A percentile compares a stretch with the other conserved stretches of the same genome.
Conservation (phyloP, 2,113 vertebrate species). For the Sakesphorus luctuosus region DNA sequence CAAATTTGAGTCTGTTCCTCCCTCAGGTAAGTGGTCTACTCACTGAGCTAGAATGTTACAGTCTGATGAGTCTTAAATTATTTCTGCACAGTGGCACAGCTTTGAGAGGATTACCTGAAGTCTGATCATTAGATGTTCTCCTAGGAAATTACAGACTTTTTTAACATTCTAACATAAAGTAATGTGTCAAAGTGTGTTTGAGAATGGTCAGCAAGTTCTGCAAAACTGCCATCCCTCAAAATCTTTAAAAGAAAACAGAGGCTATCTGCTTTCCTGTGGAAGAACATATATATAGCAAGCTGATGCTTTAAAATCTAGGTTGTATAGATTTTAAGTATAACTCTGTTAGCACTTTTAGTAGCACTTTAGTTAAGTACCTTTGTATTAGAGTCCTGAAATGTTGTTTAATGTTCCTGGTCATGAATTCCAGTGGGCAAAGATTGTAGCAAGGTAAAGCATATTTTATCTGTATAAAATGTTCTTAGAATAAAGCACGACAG, state of each 20-base stretch:
- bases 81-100: background rate
- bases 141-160: background rate
- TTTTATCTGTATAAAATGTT: too few relatives aligned
- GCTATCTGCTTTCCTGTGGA: background rate
- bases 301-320: too few relatives aligned
- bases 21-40: background rate
- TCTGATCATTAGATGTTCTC: background rate
- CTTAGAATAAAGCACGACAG: too few relatives aligned
- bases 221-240: background rate
- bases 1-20: background rate
- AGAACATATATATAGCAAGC: background rate
- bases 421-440: too few relatives aligned
- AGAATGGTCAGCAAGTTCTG: background rate
- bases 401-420: too few relatives aligned
- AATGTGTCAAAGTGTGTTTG: background rate
- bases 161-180: background rate
- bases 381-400: too few relatives aligned
- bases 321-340: too few relatives aligned
- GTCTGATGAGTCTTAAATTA: slow-evolving; percentile 18
- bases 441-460: too few relatives aligned
- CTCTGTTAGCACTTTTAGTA: too few relatives aligned
- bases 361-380: too few relatives aligned
- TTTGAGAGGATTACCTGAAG: background rate
- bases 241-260: background rate
- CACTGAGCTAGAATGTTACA: background rate